A percentile compares a stretch with the other conserved stretches of the same genome.
These are phyloP conservation scores for Oryzias dopingdopingensis DNA, from an alignment of 2,797 vertebrate genomes.

Conservation along the genomic window DNA sequence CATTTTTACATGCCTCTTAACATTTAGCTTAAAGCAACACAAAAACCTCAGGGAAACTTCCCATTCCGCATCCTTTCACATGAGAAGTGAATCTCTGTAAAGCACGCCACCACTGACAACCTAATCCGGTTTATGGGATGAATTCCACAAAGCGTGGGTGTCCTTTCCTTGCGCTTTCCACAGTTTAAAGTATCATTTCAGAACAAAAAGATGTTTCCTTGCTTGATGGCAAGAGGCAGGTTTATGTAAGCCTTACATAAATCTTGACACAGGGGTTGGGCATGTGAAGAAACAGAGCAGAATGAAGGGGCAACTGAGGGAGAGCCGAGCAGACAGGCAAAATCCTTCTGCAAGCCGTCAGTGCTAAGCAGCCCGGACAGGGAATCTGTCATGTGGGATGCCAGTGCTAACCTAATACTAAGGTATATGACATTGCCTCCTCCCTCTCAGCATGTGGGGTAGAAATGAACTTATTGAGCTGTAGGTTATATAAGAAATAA, in stretches of 20 bases:
- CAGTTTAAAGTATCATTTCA: slow-evolving; percentile 26
- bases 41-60: background rate
- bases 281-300: slow-evolving; percentile 72
- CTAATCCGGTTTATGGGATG: slow-evolving; percentile 41
- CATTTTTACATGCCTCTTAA: background rate
- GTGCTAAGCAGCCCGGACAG: slow-evolving; percentile 58
- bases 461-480: slow-evolving; percentile 25
- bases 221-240: slow-evolving; percentile 31
- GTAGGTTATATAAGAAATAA: slow-evolving; percentile 47
- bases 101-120: slow-evolving; percentile 16
- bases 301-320: slow-evolving; percentile 62
- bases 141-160: slow-evolving; percentile 9
- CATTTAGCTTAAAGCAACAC: background rate
- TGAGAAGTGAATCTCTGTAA: slow-evolving; percentile 9
- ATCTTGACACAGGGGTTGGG: slow-evolving; percentile 46
- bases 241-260: slow-evolving; percentile 62
- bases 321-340: slow-evolving; percentile 62
- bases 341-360: slow-evolving; percentile 62
- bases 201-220: slow-evolving; percentile 25
- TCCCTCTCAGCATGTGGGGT: slow-evolving; percentile 48
- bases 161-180: slow-evolving; percentile 27
- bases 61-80: slow-evolving; percentile 5
- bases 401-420: slow-evolving; percentile 57
- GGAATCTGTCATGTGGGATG: slow-evolving; percentile 61
- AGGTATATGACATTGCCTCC: slow-evolving; percentile 54